Conservation (phyloP, 2,113 vertebrate species). For the Leptocoma aspasia region DNA sequence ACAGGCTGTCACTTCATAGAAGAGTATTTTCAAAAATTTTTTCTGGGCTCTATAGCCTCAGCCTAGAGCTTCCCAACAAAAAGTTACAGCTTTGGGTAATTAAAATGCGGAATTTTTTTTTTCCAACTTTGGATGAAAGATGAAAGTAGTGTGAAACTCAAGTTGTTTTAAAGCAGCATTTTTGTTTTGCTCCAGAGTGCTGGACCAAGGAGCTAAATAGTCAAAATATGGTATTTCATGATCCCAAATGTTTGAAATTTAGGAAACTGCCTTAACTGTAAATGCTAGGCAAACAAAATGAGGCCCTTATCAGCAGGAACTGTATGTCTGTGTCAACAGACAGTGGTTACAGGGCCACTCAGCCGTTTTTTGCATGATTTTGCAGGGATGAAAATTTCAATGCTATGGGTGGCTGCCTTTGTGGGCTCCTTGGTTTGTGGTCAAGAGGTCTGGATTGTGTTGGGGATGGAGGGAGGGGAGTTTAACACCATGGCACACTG, state of each 20-base stretch:
- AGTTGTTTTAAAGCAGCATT: background rate
- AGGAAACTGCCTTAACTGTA: background rate
- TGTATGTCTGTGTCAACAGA: background rate
- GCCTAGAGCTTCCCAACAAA: background rate
- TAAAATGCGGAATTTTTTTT: background rate
- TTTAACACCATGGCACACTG: background rate
- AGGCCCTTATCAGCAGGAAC: background rate
- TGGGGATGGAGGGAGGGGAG: rapidly evolving
- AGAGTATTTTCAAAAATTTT: background rate
- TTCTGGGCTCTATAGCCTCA: background rate
- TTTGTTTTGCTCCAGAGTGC: background rate
- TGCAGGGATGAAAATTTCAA: background rate
- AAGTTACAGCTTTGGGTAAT: background rate
- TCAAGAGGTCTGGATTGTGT: background rate
- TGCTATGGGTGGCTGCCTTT: background rate
- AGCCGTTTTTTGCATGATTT: background rate
- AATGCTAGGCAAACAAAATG: background rate
- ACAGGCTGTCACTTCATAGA: background rate
- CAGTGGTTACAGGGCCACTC: background rate
- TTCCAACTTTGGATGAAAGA: background rate
- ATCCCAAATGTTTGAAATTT: background rate
- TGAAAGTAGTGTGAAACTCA: background rate
- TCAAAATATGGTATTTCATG: background rate
- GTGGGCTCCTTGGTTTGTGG: background rate
- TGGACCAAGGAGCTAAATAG: background rate